Base-by-base conservation (phyloP, 2,797 vertebrate genomes). In the Rhinella marina region DNA sequence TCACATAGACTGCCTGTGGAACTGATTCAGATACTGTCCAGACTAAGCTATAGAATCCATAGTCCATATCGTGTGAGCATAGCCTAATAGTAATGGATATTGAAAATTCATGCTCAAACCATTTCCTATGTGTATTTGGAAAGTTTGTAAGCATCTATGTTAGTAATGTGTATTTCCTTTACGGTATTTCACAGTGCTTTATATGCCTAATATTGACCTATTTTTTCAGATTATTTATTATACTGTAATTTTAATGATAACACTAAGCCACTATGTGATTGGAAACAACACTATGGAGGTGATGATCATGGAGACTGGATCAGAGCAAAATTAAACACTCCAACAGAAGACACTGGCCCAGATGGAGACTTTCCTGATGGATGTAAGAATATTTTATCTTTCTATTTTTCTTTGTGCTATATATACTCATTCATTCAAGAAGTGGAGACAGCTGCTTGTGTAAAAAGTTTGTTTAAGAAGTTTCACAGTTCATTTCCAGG, bases 181-280 rank as follows among this genome's bases (percentile, higher is more conserved):
- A 76, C 1, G 7, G 1, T 41, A 41, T 41, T 41, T 41, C 41
- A 41, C 57, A n/a, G 14, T 76, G 54, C 17, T 57, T n/a, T 4
- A 50, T 3, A 5, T 61, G 17, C 17, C 8, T 61, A 5, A 61
- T 73, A 21, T 3, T 64, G 17, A 19, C n/a, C 21, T 68, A 59
- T 56, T 59, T 19, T 66, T 93, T 90, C 86, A 98, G 97, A 94
- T 88, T 97, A 96, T 90, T 89, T 97, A 87, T 91, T 93, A 90
- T 92, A 92, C 81, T 98, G 97, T 91, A 93, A 94, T 92, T 94
- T 95, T 88, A 92, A 95, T 88, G 91, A 92, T 87, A 91, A 94
- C 86, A 91, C 87, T 27, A 90, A 90, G 78, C 91, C 92, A 11
- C 92, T 93, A 76, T 97, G 97, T 91, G 94, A 96, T 90, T 97